These are phyloP conservation scores for Cecidostiba fungosa DNA, from an alignment of 2,888 invertebrate genomes.

Conservation along the genomic window DNA sequence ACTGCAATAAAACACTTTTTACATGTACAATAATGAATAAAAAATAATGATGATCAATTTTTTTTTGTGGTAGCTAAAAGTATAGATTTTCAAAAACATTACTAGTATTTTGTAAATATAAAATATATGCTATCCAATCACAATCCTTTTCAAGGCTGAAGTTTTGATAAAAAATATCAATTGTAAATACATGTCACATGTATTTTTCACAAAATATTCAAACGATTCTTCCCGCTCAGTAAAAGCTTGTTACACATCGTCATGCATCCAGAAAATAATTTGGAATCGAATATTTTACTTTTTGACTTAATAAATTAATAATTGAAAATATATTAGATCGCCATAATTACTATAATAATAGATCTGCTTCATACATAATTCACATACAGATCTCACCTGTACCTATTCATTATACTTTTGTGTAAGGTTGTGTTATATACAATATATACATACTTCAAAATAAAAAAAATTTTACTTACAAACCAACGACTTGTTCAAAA, in stretches of 20 bases:
- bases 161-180: neutral
- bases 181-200: conserved; percentile 5
- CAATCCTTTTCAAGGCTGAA: neutral
- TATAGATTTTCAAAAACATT: conserved; percentile 2
- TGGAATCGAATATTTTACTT: too few species aligned
- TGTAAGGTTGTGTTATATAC: neutral
- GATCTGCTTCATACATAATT: neutral
- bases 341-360: neutral
- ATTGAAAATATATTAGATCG: neutral
- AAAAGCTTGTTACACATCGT: neutral
- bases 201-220: conserved; percentile 2
- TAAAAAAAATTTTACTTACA: neutral
- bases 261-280: neutral
- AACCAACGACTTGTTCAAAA: neutral
- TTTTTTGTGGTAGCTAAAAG: neutral
- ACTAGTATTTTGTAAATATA: conserved; percentile 7
- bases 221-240: neutral
- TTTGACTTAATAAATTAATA: neutral
- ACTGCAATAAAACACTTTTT: conserved; percentile 25
- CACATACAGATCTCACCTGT: neutral
- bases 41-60: neutral
- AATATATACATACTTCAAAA: neutral
- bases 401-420: neutral
- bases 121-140: neutral
- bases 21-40: conserved; percentile 15